Conservation (phyloP, 2,113 vertebrate species). For the Ahaetulla prasina region DNA sequence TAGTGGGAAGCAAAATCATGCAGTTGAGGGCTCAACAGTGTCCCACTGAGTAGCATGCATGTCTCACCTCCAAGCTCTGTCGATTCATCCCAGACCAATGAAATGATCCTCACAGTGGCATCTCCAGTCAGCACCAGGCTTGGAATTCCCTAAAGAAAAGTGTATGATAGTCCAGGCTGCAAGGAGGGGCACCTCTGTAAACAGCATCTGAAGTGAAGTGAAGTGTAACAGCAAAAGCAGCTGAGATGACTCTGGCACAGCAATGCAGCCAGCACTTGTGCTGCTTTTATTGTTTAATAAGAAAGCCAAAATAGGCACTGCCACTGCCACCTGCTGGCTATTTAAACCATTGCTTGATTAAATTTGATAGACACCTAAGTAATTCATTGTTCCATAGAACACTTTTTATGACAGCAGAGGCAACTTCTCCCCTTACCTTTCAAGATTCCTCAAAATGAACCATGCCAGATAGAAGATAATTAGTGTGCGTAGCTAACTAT, state of each 20-base stretch:
- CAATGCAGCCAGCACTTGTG: constrained; percentile 5
- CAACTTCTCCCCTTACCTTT: neutral
- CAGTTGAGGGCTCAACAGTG: neutral
- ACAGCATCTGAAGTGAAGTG: constrained; percentile 18
- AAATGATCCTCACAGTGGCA: neutral
- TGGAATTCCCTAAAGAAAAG: neutral
- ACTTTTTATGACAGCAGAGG: neutral
- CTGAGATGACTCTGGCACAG: constrained; percentile 19
- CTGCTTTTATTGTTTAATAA: constrained; percentile 16
- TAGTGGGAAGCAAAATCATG: neutral
- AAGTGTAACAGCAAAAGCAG: constrained; percentile 13
- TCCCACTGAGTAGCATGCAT: constrained; percentile 3
- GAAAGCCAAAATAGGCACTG: neutral
- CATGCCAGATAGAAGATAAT: neutral
- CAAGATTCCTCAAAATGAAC: neutral
- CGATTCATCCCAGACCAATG: neutral
- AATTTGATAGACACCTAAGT: neutral
- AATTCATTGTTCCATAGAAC: neutral
- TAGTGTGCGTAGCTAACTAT: neutral
- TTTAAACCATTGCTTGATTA: neutral
- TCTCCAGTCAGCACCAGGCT: constrained; percentile 2
- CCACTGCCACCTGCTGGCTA: constrained; percentile 23
- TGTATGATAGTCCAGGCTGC: constrained; percentile 10
- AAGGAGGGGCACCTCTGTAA: constrained; percentile 1
- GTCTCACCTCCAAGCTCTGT: constrained; percentile 8